Evolutionary conservation across 2,888 invertebrate genomes (phyloP), one percentile per base, ranked within the genome.

Genomic region (Tachina fera): DNA sequence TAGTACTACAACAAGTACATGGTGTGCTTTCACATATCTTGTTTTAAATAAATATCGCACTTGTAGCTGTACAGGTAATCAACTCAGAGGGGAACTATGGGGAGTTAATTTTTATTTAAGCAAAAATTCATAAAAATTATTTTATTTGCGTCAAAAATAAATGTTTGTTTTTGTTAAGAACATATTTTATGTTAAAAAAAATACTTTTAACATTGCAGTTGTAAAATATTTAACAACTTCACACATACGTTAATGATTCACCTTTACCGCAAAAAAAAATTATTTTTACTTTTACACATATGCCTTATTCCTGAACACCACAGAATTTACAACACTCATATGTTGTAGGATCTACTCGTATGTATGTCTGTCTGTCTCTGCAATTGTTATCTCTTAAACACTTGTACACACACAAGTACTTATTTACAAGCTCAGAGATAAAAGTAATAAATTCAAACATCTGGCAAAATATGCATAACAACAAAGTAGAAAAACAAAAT

Each of bases 401-500:
- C 16, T 39, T 65, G 47, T 41, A 56, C 16, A 56, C 31, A 75
- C 6, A 11, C n/a, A n/a, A n/a, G n/a, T 13, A 56, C 19, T 31
- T 10, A 10, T 11, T 31, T 74, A 74, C 63, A 63, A 75, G 22
- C 41, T 43, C n/a, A 22, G 19, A 61, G 1, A 61, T 16, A 61
- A 39, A 67, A 45, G 19, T 51, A 76, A 67, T 76, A 76, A 67
- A 45, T 67, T 67, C 11, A 39, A 11, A 65, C 58, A 68, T 49
- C 58, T 77, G 49, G 49, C 39, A 4, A 43, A 43, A 41, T 51
- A 31, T 63, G 13, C 43, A 51, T 41, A 11, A 63, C 49, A 51
- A 43, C 1, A 43, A 58, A 14, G 41, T 9, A 60, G 16, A 14
- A 68, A 49, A 39, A 58, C 6, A 63, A 56, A 39, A 58, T 3